Conservation (phyloP, 2,797 vertebrate genomes). For the Acipenser transmontanus region DNA sequence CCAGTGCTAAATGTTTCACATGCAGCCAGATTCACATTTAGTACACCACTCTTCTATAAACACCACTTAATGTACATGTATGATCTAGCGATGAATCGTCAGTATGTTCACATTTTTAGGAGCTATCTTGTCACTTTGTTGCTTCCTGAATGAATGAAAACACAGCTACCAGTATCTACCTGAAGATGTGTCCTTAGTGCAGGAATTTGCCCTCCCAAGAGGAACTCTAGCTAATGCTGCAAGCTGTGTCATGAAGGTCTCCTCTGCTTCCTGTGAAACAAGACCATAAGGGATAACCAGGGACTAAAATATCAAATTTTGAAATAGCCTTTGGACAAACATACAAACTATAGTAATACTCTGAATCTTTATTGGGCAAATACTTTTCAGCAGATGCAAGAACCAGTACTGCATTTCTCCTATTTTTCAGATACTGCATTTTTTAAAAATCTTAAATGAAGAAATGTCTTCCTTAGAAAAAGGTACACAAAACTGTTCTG, state of each 20-base stretch:
- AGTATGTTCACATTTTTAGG: too few relatives aligned
- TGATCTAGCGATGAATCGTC: too few relatives aligned
- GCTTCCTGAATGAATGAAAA: too few relatives aligned
- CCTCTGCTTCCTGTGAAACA: constrained; percentile 59
- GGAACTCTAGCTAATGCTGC: constrained; percentile 66
- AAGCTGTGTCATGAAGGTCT: constrained; percentile 66
- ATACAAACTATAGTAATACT: too few relatives aligned
- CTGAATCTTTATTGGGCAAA: too few relatives aligned
- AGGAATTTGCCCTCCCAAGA: constrained; percentile 22
- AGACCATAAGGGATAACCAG: neutral
- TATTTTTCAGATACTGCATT: neutral
- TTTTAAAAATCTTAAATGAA: neutral
- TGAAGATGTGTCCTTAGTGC: constrained; percentile 25
- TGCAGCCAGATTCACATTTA: too few relatives aligned
- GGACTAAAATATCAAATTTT: neutral
- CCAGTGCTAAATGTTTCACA: too few relatives aligned
- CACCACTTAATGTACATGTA: too few relatives aligned
- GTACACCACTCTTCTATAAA: too few relatives aligned
- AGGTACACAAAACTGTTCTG: too few relatives aligned
- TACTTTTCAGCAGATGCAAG: too few relatives aligned
- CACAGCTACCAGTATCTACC: constrained; percentile 33
- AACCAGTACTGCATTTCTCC: neutral
- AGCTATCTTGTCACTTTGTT: too few relatives aligned
- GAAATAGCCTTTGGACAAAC: neutral
- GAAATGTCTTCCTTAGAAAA: neutral